These are phyloP conservation scores for Calliphora vomitoria DNA, from an alignment of 2,888 invertebrate species.

Conservation along the genomic window DNA sequence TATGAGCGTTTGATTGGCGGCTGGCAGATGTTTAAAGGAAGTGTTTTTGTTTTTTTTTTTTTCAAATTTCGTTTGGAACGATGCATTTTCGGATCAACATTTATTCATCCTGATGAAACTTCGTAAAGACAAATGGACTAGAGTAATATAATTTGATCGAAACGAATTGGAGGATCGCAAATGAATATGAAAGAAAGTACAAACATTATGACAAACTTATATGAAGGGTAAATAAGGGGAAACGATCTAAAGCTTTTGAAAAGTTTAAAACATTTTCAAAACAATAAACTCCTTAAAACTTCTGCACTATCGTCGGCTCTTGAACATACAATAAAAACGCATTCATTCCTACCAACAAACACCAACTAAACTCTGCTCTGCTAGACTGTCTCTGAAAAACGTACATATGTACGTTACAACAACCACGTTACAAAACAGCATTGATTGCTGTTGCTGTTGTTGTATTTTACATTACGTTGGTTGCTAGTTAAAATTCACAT, in stretches of 20 bases:
- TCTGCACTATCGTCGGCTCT: neutral
- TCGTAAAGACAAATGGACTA: no score
- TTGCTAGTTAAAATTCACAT: slow-evolving; percentile 61
- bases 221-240: no score
- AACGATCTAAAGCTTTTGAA: no score
- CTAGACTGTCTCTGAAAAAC: slow-evolving; percentile 10
- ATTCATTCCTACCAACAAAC: slow-evolving; percentile 29
- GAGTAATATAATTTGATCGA: no score
- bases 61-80: neutral
- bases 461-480: slow-evolving; percentile 39
- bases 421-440: neutral
- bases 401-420: slow-evolving; percentile 4
- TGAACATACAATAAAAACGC: neutral
- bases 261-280: no score
- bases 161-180: no score
- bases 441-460: neutral
- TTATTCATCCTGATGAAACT: no score
- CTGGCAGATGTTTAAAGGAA: slow-evolving; percentile 22
- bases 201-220: no score
- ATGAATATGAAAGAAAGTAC: no score
- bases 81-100: no score
- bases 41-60: neutral
- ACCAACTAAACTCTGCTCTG: neutral
- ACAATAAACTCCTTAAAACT: slow-evolving; percentile 35
- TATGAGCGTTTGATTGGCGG: slow-evolving; percentile 61